Conservation (phyloP, 2,888 invertebrate species). For the Anticlea derivata region DNA sequence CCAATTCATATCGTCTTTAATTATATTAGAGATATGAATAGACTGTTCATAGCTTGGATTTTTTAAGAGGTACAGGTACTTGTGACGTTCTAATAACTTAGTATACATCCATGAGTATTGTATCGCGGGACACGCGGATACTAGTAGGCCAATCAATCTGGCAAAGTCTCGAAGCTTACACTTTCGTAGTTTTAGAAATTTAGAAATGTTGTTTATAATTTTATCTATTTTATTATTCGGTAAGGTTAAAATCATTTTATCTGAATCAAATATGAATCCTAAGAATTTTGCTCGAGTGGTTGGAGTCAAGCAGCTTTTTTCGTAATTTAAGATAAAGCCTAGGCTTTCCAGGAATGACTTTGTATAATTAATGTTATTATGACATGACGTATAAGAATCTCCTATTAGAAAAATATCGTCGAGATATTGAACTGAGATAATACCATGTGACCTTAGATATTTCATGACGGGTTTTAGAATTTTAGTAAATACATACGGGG, state of each 20-base stretch:
- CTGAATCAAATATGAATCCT: constrained; percentile 20
- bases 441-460: background rate
- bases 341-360: background rate
- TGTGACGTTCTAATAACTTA: too few species aligned
- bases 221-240: constrained; percentile 2
- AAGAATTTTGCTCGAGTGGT: constrained; percentile 8
- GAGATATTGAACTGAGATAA: background rate
- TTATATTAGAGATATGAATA: too few species aligned
- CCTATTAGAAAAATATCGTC: constrained; percentile 1
- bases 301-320: constrained; percentile 1
- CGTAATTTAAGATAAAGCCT: background rate
- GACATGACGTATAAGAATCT: background rate
- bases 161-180: constrained; percentile 5
- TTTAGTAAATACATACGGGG: background rate
- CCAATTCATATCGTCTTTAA: constrained; percentile 16
- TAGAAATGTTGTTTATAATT: background rate
- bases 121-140: constrained; percentile 13
- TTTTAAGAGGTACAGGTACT: too few species aligned
- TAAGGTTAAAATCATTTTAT: background rate
- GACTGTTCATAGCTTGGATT: too few species aligned
- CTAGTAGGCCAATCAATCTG: background rate
- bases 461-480: background rate
- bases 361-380: background rate
- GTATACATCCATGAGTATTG: constrained; percentile 9
- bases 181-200: background rate